phyloP scores from a whole-genome alignment of 2,113 vertebrate genomes.

The Ia io region DNA sequence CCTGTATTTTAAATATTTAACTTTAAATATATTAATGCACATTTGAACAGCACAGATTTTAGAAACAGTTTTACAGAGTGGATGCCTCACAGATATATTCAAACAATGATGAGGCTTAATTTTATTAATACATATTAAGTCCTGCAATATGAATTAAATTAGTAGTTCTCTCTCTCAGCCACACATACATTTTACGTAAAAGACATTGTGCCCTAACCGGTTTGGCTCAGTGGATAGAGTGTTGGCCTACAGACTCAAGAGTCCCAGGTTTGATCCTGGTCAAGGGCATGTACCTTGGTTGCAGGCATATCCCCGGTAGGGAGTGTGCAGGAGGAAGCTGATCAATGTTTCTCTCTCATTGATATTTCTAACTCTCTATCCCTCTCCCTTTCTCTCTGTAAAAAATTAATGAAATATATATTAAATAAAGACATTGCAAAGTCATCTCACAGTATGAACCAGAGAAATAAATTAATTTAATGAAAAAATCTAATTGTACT shows the following conservation, averaged over 20 bases:
- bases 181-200: conserved; percentile 1
- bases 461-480: conserved; percentile 5
- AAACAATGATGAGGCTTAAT: neutral
- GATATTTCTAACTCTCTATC: too few relatives aligned
- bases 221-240: too few relatives aligned
- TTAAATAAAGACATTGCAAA: neutral
- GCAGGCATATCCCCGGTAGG: too few relatives aligned
- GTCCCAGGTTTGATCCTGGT: too few relatives aligned
- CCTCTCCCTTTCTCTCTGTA: too few relatives aligned
- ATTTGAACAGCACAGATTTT: neutral
- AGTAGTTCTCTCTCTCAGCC: neutral
- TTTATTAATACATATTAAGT: conserved; percentile 1
- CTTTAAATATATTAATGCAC: neutral
- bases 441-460: neutral
- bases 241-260: too few relatives aligned
- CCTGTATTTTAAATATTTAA: neutral
- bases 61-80: neutral
- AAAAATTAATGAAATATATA: too few relatives aligned
- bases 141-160: neutral
- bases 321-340: too few relatives aligned
- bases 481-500: neutral
- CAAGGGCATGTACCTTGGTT: too few relatives aligned
- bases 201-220: neutral
- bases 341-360: too few relatives aligned
- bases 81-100: neutral